A percentile compares a stretch with the other conserved stretches of the same genome.
Evolutionary conservation across 1,140 invertebrate species (phyloP).

Genomic region (Drosophila quadrilineata): DNA sequence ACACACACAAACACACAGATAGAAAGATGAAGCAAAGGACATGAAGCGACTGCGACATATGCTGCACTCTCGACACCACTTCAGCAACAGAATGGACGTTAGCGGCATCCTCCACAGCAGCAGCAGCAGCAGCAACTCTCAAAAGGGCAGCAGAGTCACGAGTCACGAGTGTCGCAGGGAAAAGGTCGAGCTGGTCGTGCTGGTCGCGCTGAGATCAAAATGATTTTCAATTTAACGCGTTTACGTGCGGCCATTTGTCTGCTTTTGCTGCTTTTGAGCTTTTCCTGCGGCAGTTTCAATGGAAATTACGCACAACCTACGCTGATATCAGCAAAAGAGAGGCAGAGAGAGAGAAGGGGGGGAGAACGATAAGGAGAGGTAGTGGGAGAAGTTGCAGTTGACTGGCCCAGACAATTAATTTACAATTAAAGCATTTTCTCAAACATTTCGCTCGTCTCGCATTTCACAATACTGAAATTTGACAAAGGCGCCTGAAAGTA

Average conservation of each 20-base stretch:
- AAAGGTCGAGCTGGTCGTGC: too few species aligned
- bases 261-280: conserved; percentile 19
- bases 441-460: conserved; percentile 3
- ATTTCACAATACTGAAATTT: too few species aligned
- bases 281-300: conserved; percentile 46
- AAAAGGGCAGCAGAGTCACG: too few species aligned
- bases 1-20: background rate
- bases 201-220: conserved; percentile 73
- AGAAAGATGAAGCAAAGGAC: background rate
- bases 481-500: conserved; percentile 38
- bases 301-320: conserved; percentile 29
- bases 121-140: background rate
- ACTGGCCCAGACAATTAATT: conserved; percentile 53
- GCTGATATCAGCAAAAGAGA: conserved; percentile 8
- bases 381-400: background rate
- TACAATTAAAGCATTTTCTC: conserved; percentile 48
- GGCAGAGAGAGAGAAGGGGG: conserved; percentile 1
- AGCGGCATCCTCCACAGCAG: too few species aligned
- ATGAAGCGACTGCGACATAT: conserved; percentile 34
- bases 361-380: too few species aligned
- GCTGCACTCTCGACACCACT: conserved; percentile 39
- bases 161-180: conserved; percentile 28
- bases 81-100: background rate
- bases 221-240: conserved; percentile 80
- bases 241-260: conserved; percentile 76